These are phyloP conservation scores for Xestia c-nigrum DNA, from an alignment of 2,888 invertebrate genomes.

Conservation along the genomic window DNA sequence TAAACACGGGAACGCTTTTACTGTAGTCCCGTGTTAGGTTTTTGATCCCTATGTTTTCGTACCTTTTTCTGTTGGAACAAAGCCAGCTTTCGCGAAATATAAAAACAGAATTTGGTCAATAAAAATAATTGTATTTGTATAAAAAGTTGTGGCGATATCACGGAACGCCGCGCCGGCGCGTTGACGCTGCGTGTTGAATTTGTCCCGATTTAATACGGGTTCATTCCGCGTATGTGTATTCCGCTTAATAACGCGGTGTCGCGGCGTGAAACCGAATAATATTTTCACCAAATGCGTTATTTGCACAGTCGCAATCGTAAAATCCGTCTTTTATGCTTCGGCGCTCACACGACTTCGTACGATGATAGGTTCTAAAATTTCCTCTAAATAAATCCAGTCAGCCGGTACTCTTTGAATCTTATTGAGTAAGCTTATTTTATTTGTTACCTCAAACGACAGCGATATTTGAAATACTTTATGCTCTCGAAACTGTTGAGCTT, in stretches of 20 bases:
- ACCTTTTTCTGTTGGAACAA: constrained; percentile 52
- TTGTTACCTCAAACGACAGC: constrained; percentile 44
- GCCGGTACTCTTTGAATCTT: constrained; percentile 46
- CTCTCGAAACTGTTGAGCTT: constrained; percentile 36
- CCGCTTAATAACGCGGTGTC: constrained; percentile 50
- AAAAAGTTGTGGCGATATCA: constrained; percentile 44
- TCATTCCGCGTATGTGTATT: constrained; percentile 47
- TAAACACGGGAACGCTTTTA: constrained; percentile 56
- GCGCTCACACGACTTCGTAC: constrained; percentile 34
- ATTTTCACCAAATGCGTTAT: constrained; percentile 66
- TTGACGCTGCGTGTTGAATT: constrained; percentile 23
- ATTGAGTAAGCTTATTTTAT: constrained; percentile 65
- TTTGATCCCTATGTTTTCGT: constrained; percentile 46
- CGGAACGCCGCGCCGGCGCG: constrained; percentile 23
- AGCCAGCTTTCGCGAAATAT: constrained; percentile 51
- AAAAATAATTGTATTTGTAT: constrained; percentile 58
- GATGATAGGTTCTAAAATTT: constrained; percentile 64
- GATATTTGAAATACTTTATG: constrained; percentile 39
- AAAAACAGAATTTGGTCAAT: constrained; percentile 45
- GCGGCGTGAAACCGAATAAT: constrained; percentile 54
- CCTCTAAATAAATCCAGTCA: constrained; percentile 60
- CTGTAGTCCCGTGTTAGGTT: constrained; percentile 35
- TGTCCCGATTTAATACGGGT: constrained; percentile 1
- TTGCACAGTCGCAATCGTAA: constrained; percentile 68
- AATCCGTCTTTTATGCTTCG: constrained; percentile 67